phyloP scores from a whole-genome alignment of 2,888 invertebrate genomes.

The Perizoma flavofasciatum region DNA sequence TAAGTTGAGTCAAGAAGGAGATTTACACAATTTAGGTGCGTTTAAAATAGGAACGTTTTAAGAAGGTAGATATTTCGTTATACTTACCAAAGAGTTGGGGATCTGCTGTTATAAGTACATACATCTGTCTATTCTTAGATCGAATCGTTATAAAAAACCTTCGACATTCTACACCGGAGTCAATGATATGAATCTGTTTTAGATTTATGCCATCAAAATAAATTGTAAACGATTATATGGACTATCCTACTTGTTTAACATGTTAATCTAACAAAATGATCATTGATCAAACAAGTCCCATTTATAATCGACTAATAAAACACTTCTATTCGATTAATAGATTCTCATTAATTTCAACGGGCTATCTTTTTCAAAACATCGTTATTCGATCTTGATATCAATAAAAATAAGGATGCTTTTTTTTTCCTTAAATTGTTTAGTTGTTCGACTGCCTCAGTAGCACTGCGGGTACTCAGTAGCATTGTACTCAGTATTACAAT shows the following conservation, averaged over 20 bases:
- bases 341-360: conserved; percentile 26
- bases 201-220: conserved; percentile 21
- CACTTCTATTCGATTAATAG: conserved; percentile 27
- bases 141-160: background rate
- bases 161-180: background rate
- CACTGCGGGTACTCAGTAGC: no score
- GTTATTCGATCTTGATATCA: background rate
- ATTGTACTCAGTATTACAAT: no score
- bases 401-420: no score
- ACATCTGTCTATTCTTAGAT: no score
- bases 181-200: conserved; percentile 11
- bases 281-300: conserved; percentile 13
- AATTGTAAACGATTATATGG: conserved; percentile 9
- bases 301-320: conserved; percentile 9
- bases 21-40: no score
- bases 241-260: conserved; percentile 4
- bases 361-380: conserved; percentile 3
- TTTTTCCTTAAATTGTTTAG: no score
- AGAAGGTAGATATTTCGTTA: no score
- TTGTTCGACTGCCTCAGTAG: no score
- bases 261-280: conserved; percentile 11
- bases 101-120: no score
- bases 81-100: no score
- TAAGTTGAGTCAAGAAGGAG: no score
- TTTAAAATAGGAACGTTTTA: no score